These are phyloP conservation scores for Ceriagrion tenellum DNA, from an alignment of 2,888 invertebrate species.

Conservation along the genomic window DNA sequence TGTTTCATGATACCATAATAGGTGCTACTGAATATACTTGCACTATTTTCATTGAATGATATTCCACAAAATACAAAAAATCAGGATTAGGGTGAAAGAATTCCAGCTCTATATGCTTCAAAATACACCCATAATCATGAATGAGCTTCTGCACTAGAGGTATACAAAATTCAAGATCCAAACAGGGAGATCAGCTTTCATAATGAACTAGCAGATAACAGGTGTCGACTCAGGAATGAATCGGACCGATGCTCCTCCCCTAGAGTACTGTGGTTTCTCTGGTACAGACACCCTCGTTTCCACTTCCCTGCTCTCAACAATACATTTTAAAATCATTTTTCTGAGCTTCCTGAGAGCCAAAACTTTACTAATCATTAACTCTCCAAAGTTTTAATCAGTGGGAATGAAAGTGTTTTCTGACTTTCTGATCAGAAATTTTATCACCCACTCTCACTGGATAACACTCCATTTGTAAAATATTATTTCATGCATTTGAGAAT, in stretches of 20 bases:
- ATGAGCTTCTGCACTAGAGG: not conserved
- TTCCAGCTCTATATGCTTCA: not conserved
- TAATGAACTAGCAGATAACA: not conserved
- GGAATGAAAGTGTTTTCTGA: not conserved
- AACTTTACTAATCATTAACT: not conserved
- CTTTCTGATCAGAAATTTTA: not conserved
- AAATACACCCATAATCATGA: not conserved
- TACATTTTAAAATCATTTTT: not conserved
- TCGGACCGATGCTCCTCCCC: not conserved
- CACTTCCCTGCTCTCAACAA: not conserved
- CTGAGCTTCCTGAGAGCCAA: not conserved
- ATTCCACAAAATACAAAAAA: not conserved
- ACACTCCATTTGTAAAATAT: not conserved
- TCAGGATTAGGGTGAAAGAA: not conserved
- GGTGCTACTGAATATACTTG: not conserved
- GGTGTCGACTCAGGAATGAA: not conserved
- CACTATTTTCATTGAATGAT: not conserved
- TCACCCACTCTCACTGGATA: not conserved
- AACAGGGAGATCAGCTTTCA: not conserved
- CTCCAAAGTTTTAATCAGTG: not conserved
- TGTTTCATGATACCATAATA: not conserved
- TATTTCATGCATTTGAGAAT: conserved; percentile 11
- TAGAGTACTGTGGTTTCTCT: not conserved
- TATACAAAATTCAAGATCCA: not conserved
- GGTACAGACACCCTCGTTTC: not conserved